Base-by-base conservation (phyloP, 2,797 vertebrate genomes). In the Leptatherina wallacei region DNA sequence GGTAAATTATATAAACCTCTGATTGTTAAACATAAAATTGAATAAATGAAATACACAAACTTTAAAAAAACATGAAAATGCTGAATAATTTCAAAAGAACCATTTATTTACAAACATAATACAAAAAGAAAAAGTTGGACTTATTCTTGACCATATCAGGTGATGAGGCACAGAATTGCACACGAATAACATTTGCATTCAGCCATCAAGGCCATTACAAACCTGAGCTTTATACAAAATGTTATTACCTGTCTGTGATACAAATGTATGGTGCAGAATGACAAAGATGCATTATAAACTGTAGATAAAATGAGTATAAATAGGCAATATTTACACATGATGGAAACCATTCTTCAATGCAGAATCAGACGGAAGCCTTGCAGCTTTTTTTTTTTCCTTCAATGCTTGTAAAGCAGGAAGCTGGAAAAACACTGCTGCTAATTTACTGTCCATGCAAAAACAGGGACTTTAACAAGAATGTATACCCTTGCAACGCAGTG, bases 31-130 rank as follows among this genome's bases (percentile, higher is more conserved):
- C 2, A 44, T 32, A 20, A 20, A 20, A 20, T 6, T 44, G 7
- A 44, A 20, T 22, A 16, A 54, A 11, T 18, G 35, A 12, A 47
- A 13, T 20, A 42, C 24, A 13, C 20, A 12, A 27, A 27, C 24
- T 9, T 20, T 20, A 0, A 49, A 49, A 27, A 27, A 67, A 32
- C 80, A 49, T 11, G n/a, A 29, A 61, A 32, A 54, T 60, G 68
- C 32, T 0, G 4, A 29, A 70, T 63, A 9, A 1, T 20, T 73
- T 75, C 76, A 63, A 85, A 71, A 77, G 65, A 10, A 61, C 82
- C 32, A 77, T 93, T 94, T 94, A 94, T 88, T 93, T 84, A 92
- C 72, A 89, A 89, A 92, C 78, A 54, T 33, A 60, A 83, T 65
- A 86, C 79, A 83, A 88, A 88, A 57, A 82, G 24, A 83, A 84